These are phyloP conservation scores for Hirudo medicinalis DNA, from an alignment of 1,140 invertebrate species.

Conservation along the genomic window DNA sequence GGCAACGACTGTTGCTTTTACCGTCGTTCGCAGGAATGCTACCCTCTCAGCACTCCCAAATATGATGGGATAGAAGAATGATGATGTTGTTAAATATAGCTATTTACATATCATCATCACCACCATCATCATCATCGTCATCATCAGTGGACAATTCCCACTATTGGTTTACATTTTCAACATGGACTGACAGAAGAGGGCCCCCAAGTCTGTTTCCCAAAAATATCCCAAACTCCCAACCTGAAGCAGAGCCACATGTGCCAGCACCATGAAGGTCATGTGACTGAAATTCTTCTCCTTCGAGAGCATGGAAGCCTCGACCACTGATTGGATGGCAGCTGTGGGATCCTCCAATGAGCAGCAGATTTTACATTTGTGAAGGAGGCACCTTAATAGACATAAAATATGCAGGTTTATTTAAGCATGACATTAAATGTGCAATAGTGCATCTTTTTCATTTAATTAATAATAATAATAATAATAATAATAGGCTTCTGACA, in stretches of 20 bases:
- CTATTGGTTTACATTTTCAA: not conserved
- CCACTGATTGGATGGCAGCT: not conserved
- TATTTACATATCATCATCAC: not conserved
- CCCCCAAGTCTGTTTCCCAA: not conserved
- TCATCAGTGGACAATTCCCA: too few species aligned
- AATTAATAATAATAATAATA: too few species aligned
- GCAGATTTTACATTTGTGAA: not conserved
- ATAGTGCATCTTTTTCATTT: too few species aligned
- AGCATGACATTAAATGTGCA: too few species aligned
- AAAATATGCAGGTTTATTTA: too few species aligned
- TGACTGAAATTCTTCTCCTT: not conserved
- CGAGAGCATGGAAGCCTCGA: not conserved
- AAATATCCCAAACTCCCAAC: not conserved
- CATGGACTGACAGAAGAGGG: not conserved
- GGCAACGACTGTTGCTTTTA: too few species aligned
- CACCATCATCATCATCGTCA: not conserved
- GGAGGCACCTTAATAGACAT: not conserved
- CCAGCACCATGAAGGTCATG: not conserved
- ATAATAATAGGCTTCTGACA: too few species aligned
- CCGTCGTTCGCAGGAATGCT: too few species aligned
- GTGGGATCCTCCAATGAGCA: not conserved
- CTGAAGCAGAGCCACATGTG: not conserved
- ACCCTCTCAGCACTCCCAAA: too few species aligned
- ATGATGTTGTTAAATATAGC: too few species aligned
- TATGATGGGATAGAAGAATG: not conserved